phyloP scores from a whole-genome alignment of 92 coral and sea anemone genomes.

The Zoanthus solanderi region DNA sequence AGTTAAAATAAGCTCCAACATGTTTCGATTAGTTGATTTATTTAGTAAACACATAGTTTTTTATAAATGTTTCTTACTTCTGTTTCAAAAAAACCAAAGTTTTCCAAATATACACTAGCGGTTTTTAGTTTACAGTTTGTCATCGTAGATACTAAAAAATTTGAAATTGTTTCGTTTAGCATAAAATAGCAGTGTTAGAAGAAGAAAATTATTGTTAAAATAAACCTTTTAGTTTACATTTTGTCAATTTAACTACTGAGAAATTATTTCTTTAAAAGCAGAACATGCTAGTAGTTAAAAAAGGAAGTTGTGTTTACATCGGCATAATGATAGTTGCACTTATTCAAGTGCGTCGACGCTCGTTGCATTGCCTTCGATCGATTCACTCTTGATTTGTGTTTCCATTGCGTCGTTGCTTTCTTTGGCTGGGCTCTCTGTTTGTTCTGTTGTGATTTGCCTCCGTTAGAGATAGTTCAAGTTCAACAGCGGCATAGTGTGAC shows the following conservation, averaged over 20 bases:
- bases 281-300: no score
- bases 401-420: constrained; percentile 21
- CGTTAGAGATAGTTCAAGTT: constrained; percentile 28
- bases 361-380: not conserved
- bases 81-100: not conserved
- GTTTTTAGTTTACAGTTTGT: not conserved
- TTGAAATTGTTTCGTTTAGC: no score
- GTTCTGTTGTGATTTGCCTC: constrained; percentile 37
- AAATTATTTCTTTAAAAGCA: no score
- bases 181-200: no score
- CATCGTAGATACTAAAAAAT: not conserved
- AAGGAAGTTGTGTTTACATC: no score
- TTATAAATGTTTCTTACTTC: not conserved
- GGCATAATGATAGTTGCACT: no score
- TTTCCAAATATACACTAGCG: not conserved
- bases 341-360: not conserved
- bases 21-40: not conserved
- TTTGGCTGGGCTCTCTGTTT: not conserved
- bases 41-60: not conserved
- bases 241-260: no score
- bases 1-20: not conserved
- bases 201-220: no score
- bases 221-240: not conserved
- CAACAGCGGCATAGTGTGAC: constrained; percentile 8
- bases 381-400: not conserved